Conservation (phyloP, 2,797 vertebrate genomes). For the Carapus acus region DNA sequence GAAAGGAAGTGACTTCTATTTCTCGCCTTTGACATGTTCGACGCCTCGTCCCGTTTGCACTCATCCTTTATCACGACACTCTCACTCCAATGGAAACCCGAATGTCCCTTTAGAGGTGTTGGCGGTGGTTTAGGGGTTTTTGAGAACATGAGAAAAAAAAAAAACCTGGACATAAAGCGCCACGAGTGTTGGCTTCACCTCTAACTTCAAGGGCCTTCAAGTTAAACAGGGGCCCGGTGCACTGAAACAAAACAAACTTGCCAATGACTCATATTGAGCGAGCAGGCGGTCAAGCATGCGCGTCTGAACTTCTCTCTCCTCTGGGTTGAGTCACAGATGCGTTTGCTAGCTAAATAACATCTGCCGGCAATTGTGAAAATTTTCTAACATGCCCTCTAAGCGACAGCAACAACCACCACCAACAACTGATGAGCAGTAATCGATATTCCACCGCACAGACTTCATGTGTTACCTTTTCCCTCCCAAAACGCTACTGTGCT, state of each 20-base stretch:
- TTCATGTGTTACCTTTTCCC: neutral
- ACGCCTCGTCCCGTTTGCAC: no score
- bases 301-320: neutral
- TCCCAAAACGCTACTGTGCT: conserved; percentile 4
- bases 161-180: conserved; percentile 46
- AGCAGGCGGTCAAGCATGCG: neutral
- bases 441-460: no score
- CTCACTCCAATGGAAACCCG: no score
- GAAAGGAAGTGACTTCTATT: no score
- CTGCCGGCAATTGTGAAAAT: neutral
- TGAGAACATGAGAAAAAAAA: conserved; percentile 40
- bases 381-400: neutral
- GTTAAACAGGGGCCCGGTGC: no score
- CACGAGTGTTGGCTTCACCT: conserved; percentile 30
- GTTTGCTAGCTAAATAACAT: conserved; percentile 4
- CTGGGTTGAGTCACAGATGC: conserved; percentile 16
- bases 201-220: conserved; percentile 18
- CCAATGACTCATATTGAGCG: conserved; percentile 1
- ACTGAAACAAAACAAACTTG: conserved; percentile 9
- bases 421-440: no score
- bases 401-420: conserved; percentile 5
- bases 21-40: no score
- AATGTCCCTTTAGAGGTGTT: no score
- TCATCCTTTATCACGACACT: no score
- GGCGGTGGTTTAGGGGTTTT: no score